Conservation (phyloP, 2,888 invertebrate species). For the Nephrotoma appendiculata region DNA sequence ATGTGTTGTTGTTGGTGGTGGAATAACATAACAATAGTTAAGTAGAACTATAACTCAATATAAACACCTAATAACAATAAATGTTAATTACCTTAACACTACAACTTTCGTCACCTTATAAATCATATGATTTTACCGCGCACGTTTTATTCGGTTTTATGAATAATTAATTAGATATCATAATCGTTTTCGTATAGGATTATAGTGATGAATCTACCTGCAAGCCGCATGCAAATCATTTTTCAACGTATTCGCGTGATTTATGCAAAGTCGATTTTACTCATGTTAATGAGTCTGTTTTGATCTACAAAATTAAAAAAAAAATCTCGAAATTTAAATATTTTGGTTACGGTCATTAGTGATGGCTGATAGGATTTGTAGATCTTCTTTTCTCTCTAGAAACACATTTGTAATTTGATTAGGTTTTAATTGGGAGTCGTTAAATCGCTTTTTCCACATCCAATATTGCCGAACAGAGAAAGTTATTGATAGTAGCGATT, state of each 20-base stretch:
- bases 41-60: background rate
- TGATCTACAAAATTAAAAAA: background rate
- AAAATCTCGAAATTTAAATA: background rate
- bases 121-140: background rate
- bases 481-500: background rate
- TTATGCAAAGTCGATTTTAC: background rate
- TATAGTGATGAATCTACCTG: background rate
- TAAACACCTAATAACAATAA: background rate
- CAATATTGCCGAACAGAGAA: background rate
- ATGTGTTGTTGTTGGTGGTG: background rate
- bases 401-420: background rate
- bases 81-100: background rate
- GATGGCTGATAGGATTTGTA: background rate
- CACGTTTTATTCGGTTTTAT: background rate
- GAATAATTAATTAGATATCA: background rate
- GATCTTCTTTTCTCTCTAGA: background rate
- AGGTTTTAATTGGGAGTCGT: background rate
- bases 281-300: background rate
- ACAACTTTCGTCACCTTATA: background rate
- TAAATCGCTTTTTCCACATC: background rate
- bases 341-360: background rate
- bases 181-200: background rate
- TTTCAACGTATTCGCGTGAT: background rate
- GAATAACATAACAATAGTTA: background rate
- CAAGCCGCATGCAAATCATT: background rate